phyloP scores from a whole-genome alignment of 2,113 vertebrate genomes.

The Salvelinus sp. region DNA sequence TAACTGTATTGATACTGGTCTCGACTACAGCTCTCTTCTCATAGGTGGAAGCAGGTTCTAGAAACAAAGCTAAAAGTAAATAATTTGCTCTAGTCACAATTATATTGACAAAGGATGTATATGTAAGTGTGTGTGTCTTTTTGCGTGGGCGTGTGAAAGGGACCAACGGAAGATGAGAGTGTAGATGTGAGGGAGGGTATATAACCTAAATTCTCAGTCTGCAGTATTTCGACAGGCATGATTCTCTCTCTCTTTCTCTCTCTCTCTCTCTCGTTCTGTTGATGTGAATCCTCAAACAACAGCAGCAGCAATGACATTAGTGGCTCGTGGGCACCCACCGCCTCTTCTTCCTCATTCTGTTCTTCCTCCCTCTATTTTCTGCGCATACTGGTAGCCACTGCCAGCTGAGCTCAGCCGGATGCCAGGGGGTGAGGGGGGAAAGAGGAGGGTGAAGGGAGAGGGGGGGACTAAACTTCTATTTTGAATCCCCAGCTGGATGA shows the following conservation, averaged over 20 bases:
- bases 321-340: not conserved
- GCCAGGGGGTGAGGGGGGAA: slow-evolving; percentile 48
- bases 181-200: slow-evolving; percentile 27
- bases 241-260: slow-evolving; percentile 8
- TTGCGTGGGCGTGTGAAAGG: slow-evolving; percentile 19
- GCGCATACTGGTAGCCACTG: slow-evolving; percentile 34
- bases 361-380: slow-evolving; percentile 6
- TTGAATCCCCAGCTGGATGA: slow-evolving; percentile 57
- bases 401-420: slow-evolving; percentile 47
- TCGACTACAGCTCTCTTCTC: not conserved
- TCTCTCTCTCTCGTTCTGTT: slow-evolving; percentile 11
- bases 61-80: not conserved
- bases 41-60: not conserved
- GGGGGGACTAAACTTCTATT: slow-evolving; percentile 43
- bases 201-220: slow-evolving; percentile 28
- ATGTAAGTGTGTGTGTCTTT: not conserved
- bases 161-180: slow-evolving; percentile 34
- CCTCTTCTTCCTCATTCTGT: not conserved
- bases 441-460: not conserved
- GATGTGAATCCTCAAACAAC: slow-evolving; percentile 26
- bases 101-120: not conserved
- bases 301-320: slow-evolving; percentile 7
- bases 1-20: not conserved
- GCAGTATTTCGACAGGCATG: slow-evolving; percentile 25
- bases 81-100: not conserved